These are phyloP conservation scores for Campylorhamphus procurvoides DNA, from an alignment of 2,113 vertebrate species.

Conservation along the genomic window DNA sequence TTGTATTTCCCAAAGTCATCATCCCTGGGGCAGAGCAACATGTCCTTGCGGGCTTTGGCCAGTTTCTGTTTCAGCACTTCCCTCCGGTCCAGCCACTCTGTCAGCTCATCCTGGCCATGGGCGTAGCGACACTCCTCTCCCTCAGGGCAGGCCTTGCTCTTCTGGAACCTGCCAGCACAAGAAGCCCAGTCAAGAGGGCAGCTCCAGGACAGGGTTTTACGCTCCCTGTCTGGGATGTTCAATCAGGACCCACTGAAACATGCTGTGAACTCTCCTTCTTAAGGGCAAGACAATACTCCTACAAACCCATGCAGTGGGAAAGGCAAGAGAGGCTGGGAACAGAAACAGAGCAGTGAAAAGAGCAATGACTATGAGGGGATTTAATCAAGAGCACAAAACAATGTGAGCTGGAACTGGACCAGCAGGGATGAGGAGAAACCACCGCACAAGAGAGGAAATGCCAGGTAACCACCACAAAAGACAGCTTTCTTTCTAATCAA, in stretches of 20 bases:
- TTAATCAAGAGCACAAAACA: background rate
- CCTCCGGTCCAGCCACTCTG: constrained; percentile 88
- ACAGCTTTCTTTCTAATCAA: background rate
- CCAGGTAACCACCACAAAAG: background rate
- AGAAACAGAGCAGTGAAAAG: background rate
- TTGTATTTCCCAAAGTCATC: constrained; percentile 95
- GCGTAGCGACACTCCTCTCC: constrained; percentile 90
- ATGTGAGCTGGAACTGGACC: background rate
- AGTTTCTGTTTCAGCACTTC: constrained; percentile 88
- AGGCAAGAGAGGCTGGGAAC: background rate
- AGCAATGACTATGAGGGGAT: background rate
- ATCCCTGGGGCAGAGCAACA: constrained; percentile 89
- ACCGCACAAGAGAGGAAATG: background rate
- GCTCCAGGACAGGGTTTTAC: background rate
- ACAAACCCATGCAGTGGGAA: background rate
- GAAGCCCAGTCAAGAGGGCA: background rate
- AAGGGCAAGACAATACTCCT: background rate
- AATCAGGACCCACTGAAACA: background rate
- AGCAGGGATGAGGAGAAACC: background rate
- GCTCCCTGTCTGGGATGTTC: background rate
- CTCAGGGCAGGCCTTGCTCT: constrained; percentile 82
- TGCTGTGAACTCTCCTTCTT: background rate
- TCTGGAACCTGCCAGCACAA: constrained; percentile 73
- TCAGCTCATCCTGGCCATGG: constrained; percentile 89
- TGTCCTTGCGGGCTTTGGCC: constrained; percentile 89